Percentiles rank a stretch among this genome's conserved stretches.
Conservation (phyloP, 2,888 invertebrate genomes). For the Neoscelio sp. region DNA sequence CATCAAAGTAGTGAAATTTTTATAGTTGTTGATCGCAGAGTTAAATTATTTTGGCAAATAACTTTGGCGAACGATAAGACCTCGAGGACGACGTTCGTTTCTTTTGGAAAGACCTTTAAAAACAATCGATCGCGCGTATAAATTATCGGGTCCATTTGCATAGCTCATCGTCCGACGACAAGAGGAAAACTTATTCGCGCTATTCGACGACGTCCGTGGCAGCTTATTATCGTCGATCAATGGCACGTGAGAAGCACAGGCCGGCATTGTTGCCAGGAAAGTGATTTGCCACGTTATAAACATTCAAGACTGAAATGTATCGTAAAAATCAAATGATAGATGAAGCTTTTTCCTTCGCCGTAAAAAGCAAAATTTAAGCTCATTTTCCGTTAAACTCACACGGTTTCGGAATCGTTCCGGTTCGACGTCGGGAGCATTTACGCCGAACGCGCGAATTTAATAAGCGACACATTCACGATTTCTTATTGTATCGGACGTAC, state of each 20-base stretch:
- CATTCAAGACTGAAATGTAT: constrained; percentile 40
- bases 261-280: constrained; percentile 46
- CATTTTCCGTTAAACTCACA: too few species aligned
- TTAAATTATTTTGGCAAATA: too few species aligned
- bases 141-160: constrained; percentile 47
- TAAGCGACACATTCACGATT: constrained; percentile 5
- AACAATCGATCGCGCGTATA: constrained; percentile 31
- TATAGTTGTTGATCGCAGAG: background rate
- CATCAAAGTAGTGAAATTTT: constrained; percentile 22
- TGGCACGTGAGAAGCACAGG: constrained; percentile 53
- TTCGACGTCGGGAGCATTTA: too few species aligned
- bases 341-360: constrained; percentile 27
- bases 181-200: constrained; percentile 47
- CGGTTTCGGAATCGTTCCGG: too few species aligned
- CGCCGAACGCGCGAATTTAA: background rate
- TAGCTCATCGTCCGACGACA: constrained; percentile 41
- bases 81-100: too few species aligned
- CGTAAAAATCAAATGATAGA: constrained; percentile 41
- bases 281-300: constrained; percentile 33
- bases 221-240: constrained; percentile 64
- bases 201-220: constrained; percentile 58
- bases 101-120: constrained; percentile 2
- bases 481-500: background rate
- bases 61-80: constrained; percentile 7
- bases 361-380: background rate